Percentiles rank a stretch among this genome's conserved stretches.
Evolutionary conservation across 2,113 vertebrate species (phyloP).

Genomic region (Lontra canadensis): DNA sequence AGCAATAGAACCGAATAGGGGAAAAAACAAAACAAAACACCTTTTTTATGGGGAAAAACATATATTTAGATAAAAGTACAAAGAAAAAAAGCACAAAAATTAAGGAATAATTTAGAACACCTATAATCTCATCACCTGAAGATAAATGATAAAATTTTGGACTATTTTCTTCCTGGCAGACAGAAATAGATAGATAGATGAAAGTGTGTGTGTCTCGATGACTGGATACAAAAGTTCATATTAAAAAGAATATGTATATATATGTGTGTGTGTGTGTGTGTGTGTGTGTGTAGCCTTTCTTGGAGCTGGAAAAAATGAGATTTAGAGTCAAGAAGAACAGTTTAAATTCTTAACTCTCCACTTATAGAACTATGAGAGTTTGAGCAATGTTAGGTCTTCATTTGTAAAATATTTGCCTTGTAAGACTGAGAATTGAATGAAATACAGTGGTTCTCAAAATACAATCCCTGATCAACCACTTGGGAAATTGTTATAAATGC

Average conservation of each 20-base stretch:
- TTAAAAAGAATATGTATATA: background rate
- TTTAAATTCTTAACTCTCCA: constrained; percentile 11
- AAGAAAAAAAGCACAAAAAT: background rate
- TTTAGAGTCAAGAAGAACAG: background rate
- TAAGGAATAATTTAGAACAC: background rate
- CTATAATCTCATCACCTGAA: background rate
- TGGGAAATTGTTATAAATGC: background rate
- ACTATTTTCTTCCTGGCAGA: constrained; percentile 29
- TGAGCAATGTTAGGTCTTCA: background rate
- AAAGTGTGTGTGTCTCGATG: background rate
- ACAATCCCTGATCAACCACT: background rate
- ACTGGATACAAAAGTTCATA: background rate
- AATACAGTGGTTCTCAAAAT: constrained; percentile 40
- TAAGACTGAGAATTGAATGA: constrained; percentile 19
- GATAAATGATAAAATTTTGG: background rate
- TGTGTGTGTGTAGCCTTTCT: background rate
- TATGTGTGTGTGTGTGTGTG: too few relatives aligned
- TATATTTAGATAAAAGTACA: background rate
- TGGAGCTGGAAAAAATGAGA: background rate
- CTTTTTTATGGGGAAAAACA: background rate
- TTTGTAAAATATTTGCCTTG: background rate
- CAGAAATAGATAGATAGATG: background rate
- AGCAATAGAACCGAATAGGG: background rate
- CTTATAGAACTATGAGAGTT: background rate
- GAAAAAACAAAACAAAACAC: too few relatives aligned